These are phyloP conservation scores for Corella eumyota DNA, from an alignment of 23 tunicate species.

Conservation along the genomic window DNA sequence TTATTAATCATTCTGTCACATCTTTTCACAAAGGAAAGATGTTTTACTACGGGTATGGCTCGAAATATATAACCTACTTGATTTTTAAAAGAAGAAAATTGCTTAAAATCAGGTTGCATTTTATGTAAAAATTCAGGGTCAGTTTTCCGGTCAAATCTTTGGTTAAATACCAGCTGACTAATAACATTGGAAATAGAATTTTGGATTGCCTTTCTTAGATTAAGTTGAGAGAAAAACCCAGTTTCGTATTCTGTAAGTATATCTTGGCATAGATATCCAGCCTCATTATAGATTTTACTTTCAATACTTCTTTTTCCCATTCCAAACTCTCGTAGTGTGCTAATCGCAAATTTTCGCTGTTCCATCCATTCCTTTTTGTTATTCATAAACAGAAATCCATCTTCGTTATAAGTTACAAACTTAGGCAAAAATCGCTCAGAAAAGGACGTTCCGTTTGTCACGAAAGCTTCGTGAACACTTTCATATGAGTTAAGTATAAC, in stretches of 20 bases:
- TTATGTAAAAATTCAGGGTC: not conserved
- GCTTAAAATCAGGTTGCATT: not conserved
- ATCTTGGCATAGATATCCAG: constrained; percentile 9
- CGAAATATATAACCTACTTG: not conserved
- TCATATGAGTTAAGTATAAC: not conserved
- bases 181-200: constrained; percentile 9
- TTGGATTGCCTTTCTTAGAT: not conserved
- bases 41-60: not conserved
- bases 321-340: constrained; percentile 14
- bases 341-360: constrained; percentile 12
- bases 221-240: not conserved
- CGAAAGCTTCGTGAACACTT: not conserved
- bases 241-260: not conserved
- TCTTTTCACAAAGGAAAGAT: not conserved
- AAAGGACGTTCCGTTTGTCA: constrained; percentile 1
- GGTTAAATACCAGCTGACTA: constrained; percentile 17
- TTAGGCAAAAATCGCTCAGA: not conserved
- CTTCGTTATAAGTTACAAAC: not conserved
- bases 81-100: not conserved
- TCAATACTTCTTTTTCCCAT: constrained; percentile 32
- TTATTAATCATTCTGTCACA: not conserved
- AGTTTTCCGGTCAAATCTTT: constrained; percentile 3
- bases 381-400: constrained; percentile 11
- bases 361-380: constrained; percentile 6
- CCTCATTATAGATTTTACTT: not conserved